Base-by-base conservation (phyloP, 2,888 invertebrate genomes). In the Tromatobia lineatoria region DNA sequence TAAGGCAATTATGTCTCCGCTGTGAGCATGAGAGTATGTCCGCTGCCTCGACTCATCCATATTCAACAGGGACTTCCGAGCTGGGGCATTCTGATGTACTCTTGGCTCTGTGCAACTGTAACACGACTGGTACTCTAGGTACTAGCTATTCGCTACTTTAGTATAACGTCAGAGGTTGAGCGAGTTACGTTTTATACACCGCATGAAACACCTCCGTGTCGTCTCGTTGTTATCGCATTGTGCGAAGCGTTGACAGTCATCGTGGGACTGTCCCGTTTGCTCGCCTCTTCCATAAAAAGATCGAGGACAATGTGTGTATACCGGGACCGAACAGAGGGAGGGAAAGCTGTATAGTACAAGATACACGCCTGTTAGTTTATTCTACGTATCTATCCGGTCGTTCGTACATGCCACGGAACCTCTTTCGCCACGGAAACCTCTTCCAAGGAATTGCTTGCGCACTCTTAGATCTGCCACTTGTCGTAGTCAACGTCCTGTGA, bases 1-100 rank as follows among this genome's bases (percentile, higher is more conserved):
- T 93, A 93, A 93, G 93, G 92, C 92, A 93, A 93, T 93, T 93
- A 93, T 93, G 93, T 93, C 93, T 90, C 93, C 92, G 89, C 88
- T 89, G 92, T 92, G 91, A 93, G 92, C 93, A 93, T 92, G 93
- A 91, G 92, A 93, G 91, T 93, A 92, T 92, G 92, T 92, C 92
- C 92, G 92, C 90, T 89, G 87, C 69, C 90, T 88, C 88, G 90
- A 87, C 92, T 93, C 93, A 93, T 93, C 91, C 93, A 93, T 93
- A 93, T 93, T 93, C 93, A 93, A 85, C 79, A 82, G 82, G 54
- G 38, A 87, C 85, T 87, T 87, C 86, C 85, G 85, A 87, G 73
- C 52, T 54, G 45, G 52, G 71, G 75, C 52, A n/a, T 38, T 66
- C 54, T 75, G 57, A 7, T 71, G 61, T 64, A 50, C 70, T 57